Conservation (phyloP, 2,888 invertebrate genomes). For the Balanococcus diminutus region DNA sequence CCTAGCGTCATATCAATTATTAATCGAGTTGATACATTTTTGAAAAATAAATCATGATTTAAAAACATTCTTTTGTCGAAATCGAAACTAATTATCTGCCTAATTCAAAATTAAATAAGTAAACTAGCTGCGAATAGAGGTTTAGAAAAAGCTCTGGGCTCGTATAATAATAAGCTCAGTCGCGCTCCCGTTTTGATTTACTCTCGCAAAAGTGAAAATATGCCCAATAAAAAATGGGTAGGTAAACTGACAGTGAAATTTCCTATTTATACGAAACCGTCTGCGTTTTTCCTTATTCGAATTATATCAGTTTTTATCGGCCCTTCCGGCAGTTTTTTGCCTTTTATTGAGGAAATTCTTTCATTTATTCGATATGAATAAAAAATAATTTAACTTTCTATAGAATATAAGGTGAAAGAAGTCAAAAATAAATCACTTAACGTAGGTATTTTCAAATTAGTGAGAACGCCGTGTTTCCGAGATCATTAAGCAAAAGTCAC, state of each 20-base stretch:
- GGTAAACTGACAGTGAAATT: background rate
- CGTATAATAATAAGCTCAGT: background rate
- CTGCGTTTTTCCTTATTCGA: background rate
- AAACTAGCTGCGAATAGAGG: no score
- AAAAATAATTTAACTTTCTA: background rate
- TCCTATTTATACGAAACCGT: background rate
- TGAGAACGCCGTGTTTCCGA: background rate
- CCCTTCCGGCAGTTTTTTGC: background rate
- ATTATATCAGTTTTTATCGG: background rate
- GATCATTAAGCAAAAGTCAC: conserved; percentile 18
- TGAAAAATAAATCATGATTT: background rate
- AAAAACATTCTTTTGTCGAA: background rate
- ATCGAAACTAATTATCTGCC: background rate
- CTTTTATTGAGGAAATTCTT: background rate
- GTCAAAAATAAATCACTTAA: conserved; percentile 16
- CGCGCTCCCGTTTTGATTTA: background rate
- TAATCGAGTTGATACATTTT: background rate
- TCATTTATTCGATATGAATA: background rate
- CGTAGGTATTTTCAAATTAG: background rate
- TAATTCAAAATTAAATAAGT: background rate
- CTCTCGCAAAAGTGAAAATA: background rate
- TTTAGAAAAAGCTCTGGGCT: no score
- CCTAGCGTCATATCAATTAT: no score
- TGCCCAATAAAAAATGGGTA: background rate
- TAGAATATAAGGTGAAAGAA: background rate